Evolutionary conservation across 2,888 invertebrate species (phyloP).

Genomic region (Oasisia sp.): DNA sequence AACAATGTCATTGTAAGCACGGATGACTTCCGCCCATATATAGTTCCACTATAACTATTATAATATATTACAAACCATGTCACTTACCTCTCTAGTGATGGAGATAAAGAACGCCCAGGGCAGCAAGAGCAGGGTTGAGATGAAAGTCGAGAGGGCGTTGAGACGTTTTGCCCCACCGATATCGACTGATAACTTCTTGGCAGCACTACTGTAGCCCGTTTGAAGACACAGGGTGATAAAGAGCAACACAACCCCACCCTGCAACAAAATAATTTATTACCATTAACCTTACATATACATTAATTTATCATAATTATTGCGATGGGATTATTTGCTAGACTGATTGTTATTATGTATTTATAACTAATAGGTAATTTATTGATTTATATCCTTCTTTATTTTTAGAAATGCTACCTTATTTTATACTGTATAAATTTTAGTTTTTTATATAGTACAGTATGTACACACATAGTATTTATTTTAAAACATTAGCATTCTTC

Average conservation of each 20-base stretch:
- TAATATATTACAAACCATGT: not conserved
- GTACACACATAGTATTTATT: too few species aligned
- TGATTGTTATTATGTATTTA: too few species aligned
- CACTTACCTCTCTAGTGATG: constrained; percentile 62
- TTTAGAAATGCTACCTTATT: too few species aligned
- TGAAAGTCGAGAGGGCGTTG: constrained; percentile 67
- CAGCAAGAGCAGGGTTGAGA: constrained; percentile 65
- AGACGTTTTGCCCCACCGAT: constrained; percentile 69
- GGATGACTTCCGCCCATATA: too few species aligned
- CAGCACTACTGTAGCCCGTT: constrained; percentile 65
- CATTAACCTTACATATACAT: too few species aligned
- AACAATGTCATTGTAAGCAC: not conserved
- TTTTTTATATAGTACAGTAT: too few species aligned
- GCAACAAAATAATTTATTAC: constrained; percentile 21
- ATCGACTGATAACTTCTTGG: constrained; percentile 68
- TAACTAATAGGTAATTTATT: too few species aligned
- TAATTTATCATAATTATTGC: too few species aligned
- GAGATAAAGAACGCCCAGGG: constrained; percentile 67
- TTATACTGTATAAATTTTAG: too few species aligned
- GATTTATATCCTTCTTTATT: too few species aligned
- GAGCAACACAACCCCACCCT: constrained; percentile 69
- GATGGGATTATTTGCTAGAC: too few species aligned
- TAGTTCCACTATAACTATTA: not conserved
- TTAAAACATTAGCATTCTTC: too few species aligned
- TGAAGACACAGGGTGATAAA: constrained; percentile 66